phyloP scores from a whole-genome alignment of 2,888 invertebrate species.

The Neoaliturus tenellus region DNA sequence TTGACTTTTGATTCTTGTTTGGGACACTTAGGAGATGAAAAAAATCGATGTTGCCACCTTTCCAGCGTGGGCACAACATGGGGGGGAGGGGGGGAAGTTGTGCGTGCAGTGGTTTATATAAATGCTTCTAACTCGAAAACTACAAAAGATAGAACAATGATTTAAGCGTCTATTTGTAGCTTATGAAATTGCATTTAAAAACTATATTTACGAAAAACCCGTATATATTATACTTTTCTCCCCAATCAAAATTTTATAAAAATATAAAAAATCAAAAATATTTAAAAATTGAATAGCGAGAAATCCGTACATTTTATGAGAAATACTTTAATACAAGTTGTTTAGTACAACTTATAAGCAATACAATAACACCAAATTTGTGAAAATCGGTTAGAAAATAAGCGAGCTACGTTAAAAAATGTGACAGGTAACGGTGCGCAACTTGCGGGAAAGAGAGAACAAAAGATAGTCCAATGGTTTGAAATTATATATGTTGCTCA shows the following conservation, averaged over 20 bases:
- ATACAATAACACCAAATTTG: no score
- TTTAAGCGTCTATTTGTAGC: background rate
- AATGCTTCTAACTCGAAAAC: background rate
- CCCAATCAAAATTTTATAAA: background rate
- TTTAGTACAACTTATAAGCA: no score
- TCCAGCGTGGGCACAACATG: background rate
- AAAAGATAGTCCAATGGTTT: no score
- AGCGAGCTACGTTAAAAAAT: no score
- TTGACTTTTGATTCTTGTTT: no score
- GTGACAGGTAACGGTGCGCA: no score
- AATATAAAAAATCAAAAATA: background rate
- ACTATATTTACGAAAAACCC: background rate
- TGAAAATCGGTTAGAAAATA: no score
- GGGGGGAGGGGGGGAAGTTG: background rate
- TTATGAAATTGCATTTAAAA: background rate
- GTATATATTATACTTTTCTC: background rate
- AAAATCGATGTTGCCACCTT: background rate
- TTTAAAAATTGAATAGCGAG: background rate
- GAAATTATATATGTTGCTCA: no score
- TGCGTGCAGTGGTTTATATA: background rate
- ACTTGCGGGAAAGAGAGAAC: no score
- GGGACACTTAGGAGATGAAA: constrained; percentile 61
- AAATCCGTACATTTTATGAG: no score
- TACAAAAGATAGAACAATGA: background rate
- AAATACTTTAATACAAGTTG: no score